Evolutionary conservation across 2,888 invertebrate genomes (phyloP).

Genomic region (Lasioglossum morio): DNA sequence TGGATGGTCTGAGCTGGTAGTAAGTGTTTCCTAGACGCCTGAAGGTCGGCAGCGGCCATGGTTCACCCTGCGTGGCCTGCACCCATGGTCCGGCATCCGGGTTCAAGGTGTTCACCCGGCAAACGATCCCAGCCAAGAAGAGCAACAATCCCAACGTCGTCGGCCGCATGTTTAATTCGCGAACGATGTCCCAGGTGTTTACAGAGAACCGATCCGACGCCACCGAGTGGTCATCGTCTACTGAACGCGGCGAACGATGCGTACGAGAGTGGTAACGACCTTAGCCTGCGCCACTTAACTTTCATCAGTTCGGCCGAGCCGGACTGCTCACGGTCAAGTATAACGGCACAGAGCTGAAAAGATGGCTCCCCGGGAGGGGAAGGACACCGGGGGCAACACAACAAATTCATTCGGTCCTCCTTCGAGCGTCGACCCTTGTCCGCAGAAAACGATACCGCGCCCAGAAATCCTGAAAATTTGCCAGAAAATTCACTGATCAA

Average conservation of each 20-base stretch:
- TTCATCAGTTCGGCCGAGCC: conserved; percentile 68
- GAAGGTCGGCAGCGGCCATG: conserved; percentile 89
- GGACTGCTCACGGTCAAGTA: conserved; percentile 71
- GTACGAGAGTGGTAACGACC: conserved; percentile 71
- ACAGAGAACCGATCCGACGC: conserved; percentile 59
- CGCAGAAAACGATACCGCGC: too few relatives aligned
- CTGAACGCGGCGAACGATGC: conserved; percentile 63
- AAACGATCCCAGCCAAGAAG: conserved; percentile 23
- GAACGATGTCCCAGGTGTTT: background rate
- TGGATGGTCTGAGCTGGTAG: conserved; percentile 85
- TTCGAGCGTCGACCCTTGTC: too few relatives aligned
- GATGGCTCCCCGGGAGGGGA: background rate
- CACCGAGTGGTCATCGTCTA: conserved; percentile 71
- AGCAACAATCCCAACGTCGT: background rate
- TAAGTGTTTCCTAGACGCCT: conserved; percentile 81
- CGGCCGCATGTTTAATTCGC: conserved; percentile 33
- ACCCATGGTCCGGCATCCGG: conserved; percentile 86
- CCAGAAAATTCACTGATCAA: too few relatives aligned
- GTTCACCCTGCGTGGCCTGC: conserved; percentile 87
- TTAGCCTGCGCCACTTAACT: conserved; percentile 71
- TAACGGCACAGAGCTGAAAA: background rate
- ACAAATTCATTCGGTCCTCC: background rate
- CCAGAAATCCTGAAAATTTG: too few relatives aligned
- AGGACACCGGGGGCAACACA: background rate
- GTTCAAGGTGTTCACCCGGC: conserved; percentile 58